phyloP scores from a whole-genome alignment of 2,888 invertebrate genomes.

The Nysson spinosus region DNA sequence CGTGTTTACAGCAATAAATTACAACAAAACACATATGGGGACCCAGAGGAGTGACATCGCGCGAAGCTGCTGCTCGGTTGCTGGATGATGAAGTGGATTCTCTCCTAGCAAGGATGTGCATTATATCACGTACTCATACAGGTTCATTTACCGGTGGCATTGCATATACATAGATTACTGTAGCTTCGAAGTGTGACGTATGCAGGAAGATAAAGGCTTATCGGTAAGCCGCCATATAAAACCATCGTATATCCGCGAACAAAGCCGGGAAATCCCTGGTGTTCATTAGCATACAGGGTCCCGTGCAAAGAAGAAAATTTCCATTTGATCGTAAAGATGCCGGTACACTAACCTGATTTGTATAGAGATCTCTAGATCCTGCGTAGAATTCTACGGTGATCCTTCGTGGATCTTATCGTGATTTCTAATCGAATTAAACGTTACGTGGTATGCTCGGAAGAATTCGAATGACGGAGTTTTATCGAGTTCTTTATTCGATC shows the following conservation, averaged over 20 bases:
- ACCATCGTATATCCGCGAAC: slow-evolving; percentile 30
- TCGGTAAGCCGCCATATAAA: slow-evolving; percentile 17
- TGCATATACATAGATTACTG: slow-evolving; percentile 1
- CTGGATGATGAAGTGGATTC: slow-evolving; percentile 50
- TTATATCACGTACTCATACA: slow-evolving; percentile 10
- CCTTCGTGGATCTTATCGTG: not conserved
- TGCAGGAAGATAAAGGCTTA: slow-evolving; percentile 41
- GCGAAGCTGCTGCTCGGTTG: slow-evolving; percentile 16
- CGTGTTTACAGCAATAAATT: slow-evolving; percentile 54
- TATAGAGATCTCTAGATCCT: slow-evolving; percentile 15
- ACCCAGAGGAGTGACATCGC: slow-evolving; percentile 38
- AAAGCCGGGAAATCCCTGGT: slow-evolving; percentile 47
- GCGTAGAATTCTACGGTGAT: not conserved
- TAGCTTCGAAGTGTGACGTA: slow-evolving; percentile 36
- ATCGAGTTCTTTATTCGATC: too few species aligned
- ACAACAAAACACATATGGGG: slow-evolving; percentile 31
- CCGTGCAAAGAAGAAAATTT: slow-evolving; percentile 32
- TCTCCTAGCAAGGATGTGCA: slow-evolving; percentile 37
- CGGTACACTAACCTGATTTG: slow-evolving; percentile 52
- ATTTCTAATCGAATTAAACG: too few species aligned
- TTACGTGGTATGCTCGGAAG: too few species aligned
- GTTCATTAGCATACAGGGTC: slow-evolving; percentile 38
- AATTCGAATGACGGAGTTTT: too few species aligned
- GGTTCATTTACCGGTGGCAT: not conserved
- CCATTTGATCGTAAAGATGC: slow-evolving; percentile 40